A percentile compares a stretch with the other conserved stretches of the same genome.
phyloP scores from a whole-genome alignment of 2,888 invertebrate species.

The Nineta flava region DNA sequence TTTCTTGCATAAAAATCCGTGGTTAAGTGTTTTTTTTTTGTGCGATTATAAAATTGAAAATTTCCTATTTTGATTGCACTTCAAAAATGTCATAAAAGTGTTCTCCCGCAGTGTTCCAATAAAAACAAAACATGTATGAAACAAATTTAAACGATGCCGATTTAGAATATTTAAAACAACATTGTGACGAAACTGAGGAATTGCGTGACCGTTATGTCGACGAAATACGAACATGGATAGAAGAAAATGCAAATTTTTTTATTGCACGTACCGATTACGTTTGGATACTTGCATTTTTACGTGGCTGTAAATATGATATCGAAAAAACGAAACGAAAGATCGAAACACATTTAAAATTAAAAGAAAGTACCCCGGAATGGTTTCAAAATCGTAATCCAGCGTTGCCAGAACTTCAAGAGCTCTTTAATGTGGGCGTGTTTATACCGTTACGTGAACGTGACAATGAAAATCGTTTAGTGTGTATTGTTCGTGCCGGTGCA shows the following conservation, averaged over 20 bases:
- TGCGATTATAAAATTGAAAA: too few relatives aligned
- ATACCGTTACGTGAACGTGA: slow-evolving; percentile 35
- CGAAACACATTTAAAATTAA: slow-evolving; percentile 37
- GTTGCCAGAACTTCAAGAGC: slow-evolving; percentile 35
- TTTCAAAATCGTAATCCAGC: slow-evolving; percentile 40
- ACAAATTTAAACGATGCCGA: slow-evolving; percentile 10
- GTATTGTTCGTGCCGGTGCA: slow-evolving; percentile 39
- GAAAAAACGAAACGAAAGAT: slow-evolving; percentile 40
- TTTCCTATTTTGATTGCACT: too few relatives aligned
- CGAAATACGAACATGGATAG: slow-evolving; percentile 26
- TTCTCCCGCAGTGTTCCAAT: too few relatives aligned
- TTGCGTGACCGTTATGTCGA: slow-evolving; percentile 17
- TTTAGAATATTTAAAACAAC: slow-evolving; percentile 17
- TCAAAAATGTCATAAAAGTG: too few relatives aligned
- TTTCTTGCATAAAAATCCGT: too few relatives aligned
- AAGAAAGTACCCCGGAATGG: slow-evolving; percentile 39
- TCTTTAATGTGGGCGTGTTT: slow-evolving; percentile 40
- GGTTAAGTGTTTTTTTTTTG: too few relatives aligned
- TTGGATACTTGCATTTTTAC: slow-evolving; percentile 37
- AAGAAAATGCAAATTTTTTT: slow-evolving; percentile 24
- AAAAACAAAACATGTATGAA: too few relatives aligned
- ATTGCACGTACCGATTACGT: slow-evolving; percentile 30
- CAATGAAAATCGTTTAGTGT: slow-evolving; percentile 33
- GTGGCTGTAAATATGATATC: slow-evolving; percentile 42
- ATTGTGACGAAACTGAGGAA: slow-evolving; percentile 22